phyloP scores from a whole-genome alignment of 2,113 vertebrate species.

The Cygnus buccinator region DNA sequence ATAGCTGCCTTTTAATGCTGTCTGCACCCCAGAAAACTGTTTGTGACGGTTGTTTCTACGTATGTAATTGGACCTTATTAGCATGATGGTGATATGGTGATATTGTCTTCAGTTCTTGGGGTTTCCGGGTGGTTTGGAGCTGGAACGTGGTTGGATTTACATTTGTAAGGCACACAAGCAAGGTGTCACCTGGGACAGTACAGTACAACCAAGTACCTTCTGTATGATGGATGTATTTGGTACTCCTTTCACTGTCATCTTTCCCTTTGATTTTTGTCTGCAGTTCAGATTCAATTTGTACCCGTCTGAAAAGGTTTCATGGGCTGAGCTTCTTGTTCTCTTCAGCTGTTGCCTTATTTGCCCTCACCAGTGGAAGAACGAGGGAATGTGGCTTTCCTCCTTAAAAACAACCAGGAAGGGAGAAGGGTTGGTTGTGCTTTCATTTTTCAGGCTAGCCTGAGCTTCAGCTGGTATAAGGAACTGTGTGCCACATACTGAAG shows the following conservation, averaged over 20 bases:
- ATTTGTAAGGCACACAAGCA: neutral
- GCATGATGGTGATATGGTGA: neutral
- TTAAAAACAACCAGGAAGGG: neutral
- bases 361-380: neutral
- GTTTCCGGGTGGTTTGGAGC: neutral
- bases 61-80: neutral
- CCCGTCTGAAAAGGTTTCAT: neutral
- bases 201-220: neutral
- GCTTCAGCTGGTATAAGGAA: neutral
- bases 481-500: neutral
- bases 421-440: neutral
- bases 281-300: neutral
- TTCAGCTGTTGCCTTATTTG: neutral
- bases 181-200: neutral
- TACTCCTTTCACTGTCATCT: neutral
- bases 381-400: neutral
- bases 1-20: neutral
- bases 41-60: neutral
- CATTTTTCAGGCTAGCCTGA: neutral
- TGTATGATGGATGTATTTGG: neutral
- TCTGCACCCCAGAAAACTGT: neutral
- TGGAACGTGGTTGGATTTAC: rapidly evolving
- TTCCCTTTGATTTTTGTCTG: neutral
- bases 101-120: neutral
- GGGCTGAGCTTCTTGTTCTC: neutral